Percentiles rank a stretch among this genome's conserved stretches.
Evolutionary conservation across 2,797 vertebrate genomes (phyloP).

Genomic region (Agapornis canus): DNA sequence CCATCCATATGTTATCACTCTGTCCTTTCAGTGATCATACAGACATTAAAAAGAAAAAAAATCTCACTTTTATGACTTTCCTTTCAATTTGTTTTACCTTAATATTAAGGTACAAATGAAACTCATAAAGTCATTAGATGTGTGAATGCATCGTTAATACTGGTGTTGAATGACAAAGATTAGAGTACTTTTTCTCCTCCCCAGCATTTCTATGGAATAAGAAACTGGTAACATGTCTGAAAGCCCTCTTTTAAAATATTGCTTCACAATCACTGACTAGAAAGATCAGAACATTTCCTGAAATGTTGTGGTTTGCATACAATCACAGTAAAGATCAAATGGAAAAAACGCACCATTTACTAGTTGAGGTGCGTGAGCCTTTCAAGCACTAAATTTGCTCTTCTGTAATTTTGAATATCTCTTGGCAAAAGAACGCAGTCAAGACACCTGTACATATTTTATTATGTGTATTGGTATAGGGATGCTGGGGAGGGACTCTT

Average conservation of each 20-base stretch:
- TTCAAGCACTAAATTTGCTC: background rate
- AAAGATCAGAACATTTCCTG: slow-evolving; percentile 36
- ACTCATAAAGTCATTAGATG: background rate
- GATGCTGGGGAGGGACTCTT: no score
- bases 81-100: background rate
- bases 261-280: background rate
- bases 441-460: background rate
- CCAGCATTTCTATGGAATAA: slow-evolving; percentile 11
- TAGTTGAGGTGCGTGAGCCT: background rate
- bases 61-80: background rate
- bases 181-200: background rate
- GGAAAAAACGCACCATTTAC: slow-evolving; percentile 12
- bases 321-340: slow-evolving; percentile 40
- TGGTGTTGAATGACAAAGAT: background rate
- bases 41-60: background rate
- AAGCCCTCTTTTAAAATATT: background rate
- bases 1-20: background rate
- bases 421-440: background rate
- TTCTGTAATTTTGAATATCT: slow-evolving; percentile 43
- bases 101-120: background rate
- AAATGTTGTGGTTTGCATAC: slow-evolving; percentile 34
- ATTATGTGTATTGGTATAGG: background rate
- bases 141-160: background rate
- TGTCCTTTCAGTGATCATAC: background rate
- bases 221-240: background rate